Conservation (phyloP, 2,113 vertebrate species). For the Heptranchias perlo region DNA sequence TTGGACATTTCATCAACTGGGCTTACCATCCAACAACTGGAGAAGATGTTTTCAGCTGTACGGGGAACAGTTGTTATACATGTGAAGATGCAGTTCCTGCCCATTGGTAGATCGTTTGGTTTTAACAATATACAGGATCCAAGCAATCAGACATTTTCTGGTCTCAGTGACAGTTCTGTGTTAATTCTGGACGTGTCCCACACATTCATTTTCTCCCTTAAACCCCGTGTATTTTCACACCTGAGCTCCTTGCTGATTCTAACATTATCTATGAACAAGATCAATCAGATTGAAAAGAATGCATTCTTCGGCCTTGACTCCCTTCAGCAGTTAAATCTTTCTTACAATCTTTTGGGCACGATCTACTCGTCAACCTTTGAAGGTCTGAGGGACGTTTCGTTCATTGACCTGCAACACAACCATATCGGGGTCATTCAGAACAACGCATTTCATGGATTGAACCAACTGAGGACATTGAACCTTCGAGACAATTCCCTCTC, state of each 20-base stretch:
- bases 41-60: constrained; percentile 40
- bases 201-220: constrained; percentile 38
- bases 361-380: constrained; percentile 29
- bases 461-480: constrained; percentile 38
- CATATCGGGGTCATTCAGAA: constrained; percentile 44
- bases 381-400: constrained; percentile 16
- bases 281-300: constrained; percentile 38
- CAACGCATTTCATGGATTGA: constrained; percentile 34
- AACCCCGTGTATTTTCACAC: constrained; percentile 36
- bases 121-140: constrained; percentile 43
- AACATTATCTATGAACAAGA: constrained; percentile 41
- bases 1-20: constrained; percentile 45
- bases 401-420: constrained; percentile 43
- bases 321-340: constrained; percentile 43
- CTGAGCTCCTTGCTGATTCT: constrained; percentile 40
- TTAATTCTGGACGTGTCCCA: constrained; percentile 42
- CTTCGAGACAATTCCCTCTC: constrained; percentile 43
- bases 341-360: constrained; percentile 44
- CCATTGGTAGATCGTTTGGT: constrained; percentile 42
- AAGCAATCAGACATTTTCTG: constrained; percentile 37
- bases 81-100: constrained; percentile 40
- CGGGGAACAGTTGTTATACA: constrained; percentile 37
- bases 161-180: constrained; percentile 38
- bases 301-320: constrained; percentile 42
- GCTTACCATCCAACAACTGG: background rate